Percentiles rank a stretch among this genome's conserved stretches.
These are phyloP conservation scores for Trinorchestia longiramus DNA, from an alignment of 1,140 invertebrate species.

Conservation along the genomic window DNA sequence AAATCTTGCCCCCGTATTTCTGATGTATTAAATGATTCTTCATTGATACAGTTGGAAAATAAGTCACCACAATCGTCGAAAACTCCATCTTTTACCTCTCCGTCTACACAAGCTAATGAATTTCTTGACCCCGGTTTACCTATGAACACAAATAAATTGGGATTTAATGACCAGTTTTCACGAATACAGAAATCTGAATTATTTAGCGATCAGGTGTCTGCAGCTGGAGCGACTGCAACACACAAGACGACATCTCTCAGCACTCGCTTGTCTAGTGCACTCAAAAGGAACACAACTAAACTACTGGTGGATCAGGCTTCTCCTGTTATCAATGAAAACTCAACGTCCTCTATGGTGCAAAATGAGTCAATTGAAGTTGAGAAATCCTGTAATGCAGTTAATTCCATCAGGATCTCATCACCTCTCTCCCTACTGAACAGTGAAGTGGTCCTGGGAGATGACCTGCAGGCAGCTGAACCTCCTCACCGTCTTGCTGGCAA, in stretches of 20 bases:
- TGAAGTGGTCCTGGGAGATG: background rate
- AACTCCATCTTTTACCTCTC: background rate
- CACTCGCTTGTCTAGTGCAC: background rate
- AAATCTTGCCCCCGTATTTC: background rate
- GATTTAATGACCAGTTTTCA: background rate
- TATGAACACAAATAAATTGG: background rate
- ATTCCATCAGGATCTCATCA: background rate
- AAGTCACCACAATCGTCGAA: background rate
- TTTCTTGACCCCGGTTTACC: background rate
- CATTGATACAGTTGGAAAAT: background rate
- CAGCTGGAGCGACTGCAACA: background rate
- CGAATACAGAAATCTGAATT: background rate
- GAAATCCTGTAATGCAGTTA: background rate
- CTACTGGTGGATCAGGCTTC: background rate
- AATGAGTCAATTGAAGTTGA: background rate
- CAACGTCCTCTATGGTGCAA: background rate
- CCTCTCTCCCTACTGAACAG: background rate
- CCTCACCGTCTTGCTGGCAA: background rate
- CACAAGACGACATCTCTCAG: background rate
- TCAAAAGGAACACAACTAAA: background rate
- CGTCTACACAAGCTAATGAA: background rate
- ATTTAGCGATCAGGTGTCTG: background rate
- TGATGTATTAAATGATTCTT: background rate
- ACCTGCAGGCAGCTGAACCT: background rate
- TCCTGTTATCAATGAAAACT: background rate